A percentile compares a stretch with the other conserved stretches of the same genome.
These are phyloP conservation scores for Danio aesculapii DNA, from an alignment of 2,797 vertebrate genomes.

Conservation along the genomic window DNA sequence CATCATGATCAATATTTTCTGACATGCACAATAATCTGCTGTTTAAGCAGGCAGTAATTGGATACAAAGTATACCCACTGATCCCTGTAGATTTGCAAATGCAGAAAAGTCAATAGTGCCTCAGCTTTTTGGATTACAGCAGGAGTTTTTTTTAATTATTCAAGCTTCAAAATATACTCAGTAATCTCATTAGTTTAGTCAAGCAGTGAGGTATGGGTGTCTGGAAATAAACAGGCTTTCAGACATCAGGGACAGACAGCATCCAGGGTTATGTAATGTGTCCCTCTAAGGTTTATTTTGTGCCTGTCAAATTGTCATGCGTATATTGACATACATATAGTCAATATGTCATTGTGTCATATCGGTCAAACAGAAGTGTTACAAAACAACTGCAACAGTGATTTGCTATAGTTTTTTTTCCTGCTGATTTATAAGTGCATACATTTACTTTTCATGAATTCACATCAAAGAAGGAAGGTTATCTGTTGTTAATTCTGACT, in stretches of 20 bases:
- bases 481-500: not conserved
- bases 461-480: not conserved
- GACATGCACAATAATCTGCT: constrained; percentile 5
- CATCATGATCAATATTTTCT: not conserved
- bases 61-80: not conserved
- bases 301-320: too few relatives aligned
- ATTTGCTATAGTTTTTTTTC: not conserved
- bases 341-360: not conserved
- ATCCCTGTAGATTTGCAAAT: not conserved
- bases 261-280: not conserved
- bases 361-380: not conserved
- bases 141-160: constrained; percentile 36
- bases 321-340: not conserved
- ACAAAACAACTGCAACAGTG: not conserved
- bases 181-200: constrained; percentile 33
- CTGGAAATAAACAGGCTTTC: constrained; percentile 21
- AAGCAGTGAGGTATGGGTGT: constrained; percentile 25
- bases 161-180: constrained; percentile 11
- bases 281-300: not conserved
- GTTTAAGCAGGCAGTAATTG: constrained; percentile 8
- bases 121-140: constrained; percentile 24
- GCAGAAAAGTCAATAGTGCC: constrained; percentile 11
- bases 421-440: not conserved
- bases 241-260: not conserved
- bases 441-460: not conserved